phyloP scores from a whole-genome alignment of 2,113 vertebrate genomes.

The Cebus imitator region DNA sequence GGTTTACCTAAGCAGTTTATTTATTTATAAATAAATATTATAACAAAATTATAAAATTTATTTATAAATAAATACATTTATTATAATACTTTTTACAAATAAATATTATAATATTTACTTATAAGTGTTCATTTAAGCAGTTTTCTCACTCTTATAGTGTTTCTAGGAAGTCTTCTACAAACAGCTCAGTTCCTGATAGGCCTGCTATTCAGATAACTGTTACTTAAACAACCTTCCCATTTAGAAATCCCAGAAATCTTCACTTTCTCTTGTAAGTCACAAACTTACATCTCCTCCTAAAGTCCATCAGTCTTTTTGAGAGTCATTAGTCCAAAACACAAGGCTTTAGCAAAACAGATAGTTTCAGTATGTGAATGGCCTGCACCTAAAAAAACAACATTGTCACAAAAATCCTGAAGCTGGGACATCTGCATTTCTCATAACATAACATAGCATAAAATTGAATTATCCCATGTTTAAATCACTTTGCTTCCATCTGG shows the following conservation, averaged over 20 bases:
- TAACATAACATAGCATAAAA: slow-evolving; percentile 10
- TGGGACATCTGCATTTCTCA: neutral
- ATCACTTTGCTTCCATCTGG: slow-evolving; percentile 48
- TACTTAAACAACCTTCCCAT: neutral
- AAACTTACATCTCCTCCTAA: neutral
- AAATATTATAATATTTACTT: no score
- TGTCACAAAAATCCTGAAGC: neutral
- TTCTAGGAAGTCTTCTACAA: neutral
- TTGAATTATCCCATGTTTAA: neutral
- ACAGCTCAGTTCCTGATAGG: neutral
- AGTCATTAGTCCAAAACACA: neutral
- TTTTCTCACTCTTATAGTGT: neutral
- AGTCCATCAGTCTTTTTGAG: neutral
- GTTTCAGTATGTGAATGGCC: neutral
- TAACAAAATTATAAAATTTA: no score
- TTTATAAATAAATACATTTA: no score
- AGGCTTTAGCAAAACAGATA: slow-evolving; percentile 15
- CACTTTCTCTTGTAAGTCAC: neutral
- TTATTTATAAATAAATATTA: no score
- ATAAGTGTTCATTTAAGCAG: neutral
- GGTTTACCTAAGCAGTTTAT: neutral
- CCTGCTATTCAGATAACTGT: neutral
- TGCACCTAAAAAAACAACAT: neutral
- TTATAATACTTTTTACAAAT: no score
- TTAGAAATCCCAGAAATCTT: neutral